A percentile compares a stretch with the other conserved stretches of the same genome.
Conservation (phyloP, 2,888 invertebrate genomes). For the Catonia carolina region DNA sequence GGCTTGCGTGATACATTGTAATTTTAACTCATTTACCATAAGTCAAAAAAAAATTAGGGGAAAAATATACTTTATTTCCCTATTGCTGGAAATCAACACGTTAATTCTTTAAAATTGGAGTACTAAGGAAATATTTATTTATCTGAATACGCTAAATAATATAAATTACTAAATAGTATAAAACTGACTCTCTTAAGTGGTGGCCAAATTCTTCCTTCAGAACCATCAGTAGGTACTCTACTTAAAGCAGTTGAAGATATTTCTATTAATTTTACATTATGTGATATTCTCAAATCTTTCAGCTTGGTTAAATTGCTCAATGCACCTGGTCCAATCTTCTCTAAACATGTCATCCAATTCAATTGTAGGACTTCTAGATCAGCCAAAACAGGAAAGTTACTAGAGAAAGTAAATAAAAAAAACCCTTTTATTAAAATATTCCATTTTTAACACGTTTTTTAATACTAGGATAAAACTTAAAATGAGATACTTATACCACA, state of each 20-base stretch:
- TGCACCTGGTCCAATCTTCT: conserved; percentile 49
- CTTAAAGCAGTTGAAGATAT: conserved; percentile 58
- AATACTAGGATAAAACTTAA: no score
- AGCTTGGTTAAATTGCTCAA: conserved; percentile 49
- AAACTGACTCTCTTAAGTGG: conserved; percentile 53
- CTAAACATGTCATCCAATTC: conserved; percentile 57
- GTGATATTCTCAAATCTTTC: conserved; percentile 50
- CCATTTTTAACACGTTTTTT: no score
- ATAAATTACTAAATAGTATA: neutral
- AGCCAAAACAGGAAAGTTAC: conserved; percentile 50
- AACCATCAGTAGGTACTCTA: conserved; percentile 38
- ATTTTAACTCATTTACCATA: neutral
- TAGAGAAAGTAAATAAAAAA: conserved; percentile 24
- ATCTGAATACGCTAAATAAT: no score
- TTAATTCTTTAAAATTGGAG: no score
- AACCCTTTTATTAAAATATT: neutral
- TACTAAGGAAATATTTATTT: no score
- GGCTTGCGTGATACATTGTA: no score
- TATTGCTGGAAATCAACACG: no score
- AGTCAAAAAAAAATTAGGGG: conserved; percentile 34
- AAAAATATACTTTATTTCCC: no score
- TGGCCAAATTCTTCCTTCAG: conserved; percentile 55
- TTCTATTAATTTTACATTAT: conserved; percentile 54
- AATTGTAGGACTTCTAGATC: conserved; percentile 60
- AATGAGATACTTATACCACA: no score